A percentile compares a stretch with the other conserved stretches of the same genome.
Evolutionary conservation across 2,888 invertebrate species (phyloP).

Genomic region (Dryococelus australis): DNA sequence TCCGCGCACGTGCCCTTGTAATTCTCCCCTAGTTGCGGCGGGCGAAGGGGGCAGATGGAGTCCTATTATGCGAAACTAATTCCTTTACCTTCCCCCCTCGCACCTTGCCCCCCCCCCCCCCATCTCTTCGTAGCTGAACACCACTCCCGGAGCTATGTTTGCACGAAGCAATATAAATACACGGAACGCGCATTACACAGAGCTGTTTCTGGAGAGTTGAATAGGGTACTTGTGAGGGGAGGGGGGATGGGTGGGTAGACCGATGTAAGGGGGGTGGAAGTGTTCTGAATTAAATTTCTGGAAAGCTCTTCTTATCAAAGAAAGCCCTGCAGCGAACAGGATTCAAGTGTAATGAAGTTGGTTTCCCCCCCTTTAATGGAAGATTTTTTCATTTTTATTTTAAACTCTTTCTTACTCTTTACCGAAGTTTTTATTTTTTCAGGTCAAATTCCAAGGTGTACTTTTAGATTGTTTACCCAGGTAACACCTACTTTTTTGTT

Average conservation of each 20-base stretch:
- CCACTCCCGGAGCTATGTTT: not conserved
- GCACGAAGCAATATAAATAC: conserved; percentile 16
- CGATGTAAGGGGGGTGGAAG: not conserved
- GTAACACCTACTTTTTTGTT: too few species aligned
- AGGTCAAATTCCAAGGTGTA: too few species aligned
- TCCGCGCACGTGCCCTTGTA: not conserved
- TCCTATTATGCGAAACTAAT: conserved; percentile 10
- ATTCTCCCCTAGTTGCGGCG: not conserved
- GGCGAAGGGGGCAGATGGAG: not conserved
- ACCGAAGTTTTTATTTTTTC: not conserved
- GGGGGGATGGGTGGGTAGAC: too few species aligned
- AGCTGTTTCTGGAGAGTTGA: not conserved
- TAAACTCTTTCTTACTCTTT: not conserved
- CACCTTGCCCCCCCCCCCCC: not conserved
- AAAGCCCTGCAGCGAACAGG: not conserved
- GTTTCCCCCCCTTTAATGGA: not conserved
- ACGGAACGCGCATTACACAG: conserved; percentile 1
- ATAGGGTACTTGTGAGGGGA: not conserved
- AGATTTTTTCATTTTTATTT: not conserved
- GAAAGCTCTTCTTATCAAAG: not conserved
- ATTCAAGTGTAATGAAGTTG: conserved; percentile 9
- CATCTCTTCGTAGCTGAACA: too few species aligned
- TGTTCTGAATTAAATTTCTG: not conserved
- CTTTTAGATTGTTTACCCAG: too few species aligned
- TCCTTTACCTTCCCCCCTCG: not conserved